Percentiles rank a stretch among this genome's conserved stretches.
Evolutionary conservation across 1,140 invertebrate genomes (phyloP).

Genomic region (Pseudomyrmex flavicornis): DNA sequence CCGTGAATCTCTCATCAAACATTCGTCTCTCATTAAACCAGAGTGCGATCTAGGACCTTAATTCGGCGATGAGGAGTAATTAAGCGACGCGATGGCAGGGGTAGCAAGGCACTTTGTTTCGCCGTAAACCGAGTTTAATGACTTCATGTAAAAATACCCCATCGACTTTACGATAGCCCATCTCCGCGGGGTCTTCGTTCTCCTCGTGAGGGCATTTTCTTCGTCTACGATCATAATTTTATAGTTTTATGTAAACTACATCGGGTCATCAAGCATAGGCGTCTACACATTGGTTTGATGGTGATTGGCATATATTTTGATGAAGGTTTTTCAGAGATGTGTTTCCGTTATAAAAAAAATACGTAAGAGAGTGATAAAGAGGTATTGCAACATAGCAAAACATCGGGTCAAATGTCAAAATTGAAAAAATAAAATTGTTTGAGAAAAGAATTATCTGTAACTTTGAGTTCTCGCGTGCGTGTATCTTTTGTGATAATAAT

Average conservation of each 20-base stretch:
- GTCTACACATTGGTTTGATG: slow-evolving; percentile 76
- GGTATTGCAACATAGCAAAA: slow-evolving; percentile 34
- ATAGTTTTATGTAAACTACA: slow-evolving; percentile 83
- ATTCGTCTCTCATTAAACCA: slow-evolving; percentile 76
- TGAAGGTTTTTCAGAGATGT: slow-evolving; percentile 38
- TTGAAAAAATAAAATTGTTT: background rate
- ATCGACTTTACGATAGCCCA: slow-evolving; percentile 77
- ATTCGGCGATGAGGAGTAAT: slow-evolving; percentile 78
- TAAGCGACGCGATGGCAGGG: slow-evolving; percentile 61
- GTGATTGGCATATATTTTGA: slow-evolving; percentile 78
- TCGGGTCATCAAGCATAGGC: slow-evolving; percentile 77
- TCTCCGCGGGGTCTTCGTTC: slow-evolving; percentile 57
- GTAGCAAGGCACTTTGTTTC: slow-evolving; percentile 71
- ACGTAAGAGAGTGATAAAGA: too few relatives aligned
- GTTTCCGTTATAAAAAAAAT: background rate
- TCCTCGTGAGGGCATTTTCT: slow-evolving; percentile 58
- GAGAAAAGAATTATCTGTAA: slow-evolving; percentile 28
- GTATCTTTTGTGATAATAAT: background rate
- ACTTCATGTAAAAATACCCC: slow-evolving; percentile 79
- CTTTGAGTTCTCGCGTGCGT: background rate
- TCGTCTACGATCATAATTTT: slow-evolving; percentile 79
- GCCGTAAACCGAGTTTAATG: slow-evolving; percentile 75
- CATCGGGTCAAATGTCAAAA: slow-evolving; percentile 27
- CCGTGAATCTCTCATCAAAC: slow-evolving; percentile 69
- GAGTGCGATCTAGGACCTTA: slow-evolving; percentile 68